Evolutionary conservation across 2,797 vertebrate genomes (phyloP).

Genomic region (Oceanodroma leucorhoa): DNA sequence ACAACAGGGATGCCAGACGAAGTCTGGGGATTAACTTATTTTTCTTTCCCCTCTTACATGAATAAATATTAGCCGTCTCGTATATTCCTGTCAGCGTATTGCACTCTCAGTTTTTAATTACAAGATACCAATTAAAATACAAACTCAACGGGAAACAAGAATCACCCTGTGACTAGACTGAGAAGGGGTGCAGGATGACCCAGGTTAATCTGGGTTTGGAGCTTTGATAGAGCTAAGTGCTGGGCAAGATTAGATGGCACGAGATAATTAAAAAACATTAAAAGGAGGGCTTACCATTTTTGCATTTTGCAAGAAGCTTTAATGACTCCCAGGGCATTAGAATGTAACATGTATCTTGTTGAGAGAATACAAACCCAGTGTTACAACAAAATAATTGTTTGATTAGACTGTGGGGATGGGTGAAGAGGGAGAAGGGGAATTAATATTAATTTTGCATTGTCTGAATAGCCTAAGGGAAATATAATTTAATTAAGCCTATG

Average conservation of each 20-base stretch:
- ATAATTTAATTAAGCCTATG: conserved; percentile 31
- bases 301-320: conserved; percentile 50
- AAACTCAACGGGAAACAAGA: conserved; percentile 9
- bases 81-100: background rate
- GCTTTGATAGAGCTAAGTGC: background rate
- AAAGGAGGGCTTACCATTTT: conserved; percentile 28
- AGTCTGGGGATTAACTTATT: background rate
- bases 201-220: background rate
- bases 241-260: background rate
- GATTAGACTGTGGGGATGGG: background rate
- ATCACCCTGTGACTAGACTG: background rate
- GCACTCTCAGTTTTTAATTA: background rate
- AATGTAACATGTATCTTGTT: conserved; percentile 11
- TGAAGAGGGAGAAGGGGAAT: background rate
- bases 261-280: conserved; percentile 54
- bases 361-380: conserved; percentile 29
- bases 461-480: conserved; percentile 5
- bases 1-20: background rate
- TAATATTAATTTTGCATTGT: conserved; percentile 35
- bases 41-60: background rate
- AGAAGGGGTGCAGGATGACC: background rate
- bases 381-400: conserved; percentile 52
- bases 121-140: conserved; percentile 21
- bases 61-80: conserved; percentile 7
- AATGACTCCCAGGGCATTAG: conserved; percentile 50